Conservation (phyloP, 2,113 vertebrate species). For the Potamarius usumacintae region DNA sequence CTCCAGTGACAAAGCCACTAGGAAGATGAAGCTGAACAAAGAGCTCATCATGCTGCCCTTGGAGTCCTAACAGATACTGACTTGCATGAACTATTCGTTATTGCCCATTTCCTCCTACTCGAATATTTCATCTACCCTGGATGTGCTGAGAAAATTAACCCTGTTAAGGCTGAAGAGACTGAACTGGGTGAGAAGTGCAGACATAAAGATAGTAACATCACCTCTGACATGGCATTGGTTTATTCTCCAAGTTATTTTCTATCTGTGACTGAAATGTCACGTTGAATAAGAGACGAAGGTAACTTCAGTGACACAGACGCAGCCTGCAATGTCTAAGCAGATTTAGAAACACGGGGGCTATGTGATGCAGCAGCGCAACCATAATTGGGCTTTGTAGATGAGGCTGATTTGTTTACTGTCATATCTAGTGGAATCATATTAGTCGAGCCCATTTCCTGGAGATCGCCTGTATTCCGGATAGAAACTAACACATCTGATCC, state of each 20-base stretch:
- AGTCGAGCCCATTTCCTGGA: slow-evolving; percentile 5
- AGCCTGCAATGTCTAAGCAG: slow-evolving; percentile 1
- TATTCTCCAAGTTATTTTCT: slow-evolving; percentile 18
- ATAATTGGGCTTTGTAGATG: slow-evolving; percentile 25
- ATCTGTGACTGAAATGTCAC: slow-evolving; percentile 24
- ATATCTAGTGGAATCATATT: slow-evolving; percentile 30
- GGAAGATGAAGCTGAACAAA: slow-evolving; percentile 28
- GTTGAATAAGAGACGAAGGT: slow-evolving; percentile 18
- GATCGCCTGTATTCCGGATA: background rate
- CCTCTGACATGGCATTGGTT: slow-evolving; percentile 8
- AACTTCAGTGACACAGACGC: slow-evolving; percentile 7
- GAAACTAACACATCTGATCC: slow-evolving; percentile 26
- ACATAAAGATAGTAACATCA: slow-evolving; percentile 12
- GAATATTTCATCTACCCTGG: background rate
- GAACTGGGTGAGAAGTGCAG: slow-evolving; percentile 1
- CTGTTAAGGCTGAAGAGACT: background rate
- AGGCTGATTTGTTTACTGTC: slow-evolving; percentile 23
- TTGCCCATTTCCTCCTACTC: slow-evolving; percentile 1
- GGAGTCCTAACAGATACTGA: slow-evolving; percentile 24
- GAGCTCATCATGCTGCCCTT: slow-evolving; percentile 27
- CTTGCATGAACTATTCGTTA: background rate
- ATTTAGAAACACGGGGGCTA: slow-evolving; percentile 9
- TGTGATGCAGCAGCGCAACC: background rate
- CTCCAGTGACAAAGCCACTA: background rate
- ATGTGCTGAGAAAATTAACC: background rate